phyloP scores from a whole-genome alignment of 2,888 invertebrate species.

The Drosophila paucipuncta region DNA sequence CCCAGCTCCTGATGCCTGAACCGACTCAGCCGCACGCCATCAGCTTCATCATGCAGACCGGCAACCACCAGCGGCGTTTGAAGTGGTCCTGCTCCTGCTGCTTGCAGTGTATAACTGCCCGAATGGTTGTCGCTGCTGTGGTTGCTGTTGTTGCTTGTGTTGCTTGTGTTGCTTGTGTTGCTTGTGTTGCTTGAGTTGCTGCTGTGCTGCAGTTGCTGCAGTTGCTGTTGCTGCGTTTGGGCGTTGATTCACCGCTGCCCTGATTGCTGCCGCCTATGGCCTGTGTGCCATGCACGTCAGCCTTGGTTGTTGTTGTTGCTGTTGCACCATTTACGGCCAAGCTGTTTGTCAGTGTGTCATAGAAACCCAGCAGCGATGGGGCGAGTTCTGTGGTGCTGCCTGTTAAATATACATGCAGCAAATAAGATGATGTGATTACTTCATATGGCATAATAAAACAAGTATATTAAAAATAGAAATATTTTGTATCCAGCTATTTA shows the following conservation, averaged over 20 bases:
- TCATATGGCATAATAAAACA: not conserved
- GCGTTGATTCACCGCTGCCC: constrained; percentile 72
- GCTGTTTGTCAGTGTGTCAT: constrained; percentile 90
- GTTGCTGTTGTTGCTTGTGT: constrained; percentile 43
- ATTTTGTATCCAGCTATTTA: not conserved
- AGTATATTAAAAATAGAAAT: not conserved
- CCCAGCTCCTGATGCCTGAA: constrained; percentile 60
- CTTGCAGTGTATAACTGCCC: constrained; percentile 57
- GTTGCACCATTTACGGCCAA: constrained; percentile 70
- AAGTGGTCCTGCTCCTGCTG: not conserved
- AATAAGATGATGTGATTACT: not conserved
- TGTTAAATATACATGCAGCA: constrained; percentile 85
- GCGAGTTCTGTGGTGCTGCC: constrained; percentile 95
- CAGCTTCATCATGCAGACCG: constrained; percentile 66
- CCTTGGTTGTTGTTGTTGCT: constrained; percentile 40
- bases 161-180: constrained; percentile 35
- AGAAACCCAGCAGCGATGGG: constrained; percentile 94
- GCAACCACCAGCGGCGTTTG: constrained; percentile 54
- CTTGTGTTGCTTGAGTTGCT: constrained; percentile 46
- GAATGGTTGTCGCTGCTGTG: constrained; percentile 59
- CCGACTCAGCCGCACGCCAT: constrained; percentile 69
- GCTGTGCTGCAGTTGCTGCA: constrained; percentile 47
- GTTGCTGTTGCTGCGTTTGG: constrained; percentile 63
- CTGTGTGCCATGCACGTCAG: constrained; percentile 23
- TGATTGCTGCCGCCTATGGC: constrained; percentile 33